A percentile compares a stretch with the other conserved stretches of the same genome.
phyloP scores from a whole-genome alignment of 2,797 vertebrate species.

The Tokudaia muenninki region DNA sequence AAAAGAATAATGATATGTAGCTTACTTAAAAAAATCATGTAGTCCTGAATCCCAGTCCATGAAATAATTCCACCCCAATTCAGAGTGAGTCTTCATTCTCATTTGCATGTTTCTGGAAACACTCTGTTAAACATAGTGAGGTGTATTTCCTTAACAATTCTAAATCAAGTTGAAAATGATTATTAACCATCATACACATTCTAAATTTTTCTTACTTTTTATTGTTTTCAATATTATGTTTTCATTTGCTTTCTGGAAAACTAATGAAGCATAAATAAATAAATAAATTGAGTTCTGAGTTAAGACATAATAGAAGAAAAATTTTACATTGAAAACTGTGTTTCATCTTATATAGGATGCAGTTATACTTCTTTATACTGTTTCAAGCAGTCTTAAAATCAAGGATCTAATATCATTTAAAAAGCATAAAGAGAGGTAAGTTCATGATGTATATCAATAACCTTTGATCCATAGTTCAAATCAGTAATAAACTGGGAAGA shows the following conservation, averaged over 20 bases:
- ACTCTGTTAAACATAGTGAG: neutral
- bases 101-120: neutral
- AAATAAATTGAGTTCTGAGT: neutral
- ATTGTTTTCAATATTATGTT: slow-evolving; percentile 3
- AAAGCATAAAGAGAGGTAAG: slow-evolving; percentile 48
- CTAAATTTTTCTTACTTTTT: neutral
- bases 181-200: neutral
- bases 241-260: neutral
- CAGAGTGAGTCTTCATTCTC: neutral
- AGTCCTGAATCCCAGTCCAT: neutral
- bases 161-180: neutral
- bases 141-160: neutral
- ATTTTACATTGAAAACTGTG: neutral
- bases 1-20: neutral
- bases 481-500: slow-evolving; percentile 19
- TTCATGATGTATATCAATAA: neutral
- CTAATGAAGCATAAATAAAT: neutral
- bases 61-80: neutral
- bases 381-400: neutral
- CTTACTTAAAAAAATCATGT: neutral
- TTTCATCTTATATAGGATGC: neutral
- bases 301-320: neutral
- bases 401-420: slow-evolving; percentile 50
- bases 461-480: slow-evolving; percentile 26
- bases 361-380: neutral